Percentiles rank a stretch among this genome's conserved stretches.
Conservation (phyloP, 2,797 vertebrate genomes). For the Spondyliosoma cantharus region DNA sequence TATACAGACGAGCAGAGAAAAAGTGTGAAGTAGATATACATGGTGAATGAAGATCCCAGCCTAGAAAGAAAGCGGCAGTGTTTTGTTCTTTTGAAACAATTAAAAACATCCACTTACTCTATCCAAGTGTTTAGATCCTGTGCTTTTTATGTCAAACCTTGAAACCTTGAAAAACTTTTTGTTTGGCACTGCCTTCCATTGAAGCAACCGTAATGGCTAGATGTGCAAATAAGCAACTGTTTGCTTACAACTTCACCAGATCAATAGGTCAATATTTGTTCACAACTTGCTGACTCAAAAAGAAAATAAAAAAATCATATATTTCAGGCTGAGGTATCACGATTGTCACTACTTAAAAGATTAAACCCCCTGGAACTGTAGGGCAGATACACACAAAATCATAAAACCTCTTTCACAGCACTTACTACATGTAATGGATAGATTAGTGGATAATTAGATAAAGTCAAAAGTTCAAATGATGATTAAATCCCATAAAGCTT, state of each 20-base stretch:
- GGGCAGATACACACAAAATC: slow-evolving; percentile 2
- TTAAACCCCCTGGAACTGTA: neutral
- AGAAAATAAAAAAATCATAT: neutral
- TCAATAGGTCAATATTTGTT: neutral
- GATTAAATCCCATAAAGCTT: slow-evolving; percentile 49
- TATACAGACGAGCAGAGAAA: no score
- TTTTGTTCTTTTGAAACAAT: no score
- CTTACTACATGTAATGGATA: slow-evolving; percentile 8
- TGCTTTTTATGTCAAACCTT: no score
- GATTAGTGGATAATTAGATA: slow-evolving; percentile 44
- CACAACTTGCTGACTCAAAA: neutral
- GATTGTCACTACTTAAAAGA: neutral
- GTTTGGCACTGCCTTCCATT: no score
- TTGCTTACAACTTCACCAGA: neutral
- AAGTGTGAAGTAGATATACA: no score
- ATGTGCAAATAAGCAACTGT: neutral
- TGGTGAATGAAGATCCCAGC: no score
- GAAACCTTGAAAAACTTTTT: no score
- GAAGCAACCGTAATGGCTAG: neutral
- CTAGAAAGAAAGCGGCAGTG: no score
- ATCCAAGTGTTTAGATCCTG: no score
- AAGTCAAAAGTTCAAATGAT: slow-evolving; percentile 59
- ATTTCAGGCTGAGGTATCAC: neutral
- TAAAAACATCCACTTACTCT: no score
- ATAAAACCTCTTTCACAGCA: slow-evolving; percentile 13